Evolutionary conservation across 2,113 vertebrate genomes (phyloP), one percentile per base, ranked within the genome.

Genomic region (Dicentrarchus labrax): DNA sequence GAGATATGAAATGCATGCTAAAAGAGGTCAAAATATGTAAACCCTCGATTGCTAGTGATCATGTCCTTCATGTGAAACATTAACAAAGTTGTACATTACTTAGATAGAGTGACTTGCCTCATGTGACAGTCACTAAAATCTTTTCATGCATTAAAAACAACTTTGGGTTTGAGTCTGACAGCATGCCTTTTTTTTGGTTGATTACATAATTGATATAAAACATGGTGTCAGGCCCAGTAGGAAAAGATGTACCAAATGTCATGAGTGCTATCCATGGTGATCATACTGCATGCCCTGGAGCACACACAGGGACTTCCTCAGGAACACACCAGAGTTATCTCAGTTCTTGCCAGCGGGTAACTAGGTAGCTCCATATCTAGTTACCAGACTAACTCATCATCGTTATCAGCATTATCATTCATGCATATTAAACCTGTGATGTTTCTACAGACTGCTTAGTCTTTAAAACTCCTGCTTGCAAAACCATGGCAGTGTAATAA

Each of bases 131-230:
- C 38, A 45, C n/a, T 13, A 11, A 61, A 75, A 71, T 62, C 19
- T 67, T 8, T 54, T 54, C 54, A 22, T 21, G 9, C 19, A 54
- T 17, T 43, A 38, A 39, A 47, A 50, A 24, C 12, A 43, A 48
- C 4, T 30, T 12, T 38, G 8, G 24, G 36, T n/a, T 38, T 21
- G 36, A 22, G 45, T 60, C 22, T 36, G 47, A 80, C 41, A 1
- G 38, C 36, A 53, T n/a, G 17, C 7, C 2, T 53, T 41, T 57
- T 70, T 54, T 53, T 59, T 66, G 4, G 3, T n/a, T 62, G 15
- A 78, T 71, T 61, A 67, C 16, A 62, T 51, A 48, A 78, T 41
- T 54, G 50, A 54, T 53, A 24, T 82, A 53, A 90, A 57, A 62
- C 51, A 78, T 70, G 65, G 21, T 65, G 51, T 16, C 45, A 61